These are phyloP conservation scores for Cettia cetti DNA, from an alignment of 2,113 vertebrate species.

Conservation along the genomic window DNA sequence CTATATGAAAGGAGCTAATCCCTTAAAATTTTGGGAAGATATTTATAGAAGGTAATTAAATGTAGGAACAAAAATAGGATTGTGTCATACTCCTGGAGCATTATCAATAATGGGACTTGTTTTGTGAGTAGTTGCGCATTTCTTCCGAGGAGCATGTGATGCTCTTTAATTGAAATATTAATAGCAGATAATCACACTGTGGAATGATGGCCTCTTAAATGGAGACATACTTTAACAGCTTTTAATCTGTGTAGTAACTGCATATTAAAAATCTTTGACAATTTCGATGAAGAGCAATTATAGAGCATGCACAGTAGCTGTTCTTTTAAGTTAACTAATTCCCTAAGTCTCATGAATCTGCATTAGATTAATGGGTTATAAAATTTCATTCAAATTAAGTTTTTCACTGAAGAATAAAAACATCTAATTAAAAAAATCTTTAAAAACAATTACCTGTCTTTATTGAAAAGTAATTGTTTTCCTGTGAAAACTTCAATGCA, in stretches of 20 bases:
- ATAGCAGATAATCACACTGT: conserved; percentile 23
- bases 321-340: conserved; percentile 11
- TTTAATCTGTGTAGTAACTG: conserved; percentile 29
- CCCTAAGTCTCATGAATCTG: background rate
- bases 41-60: background rate
- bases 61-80: background rate
- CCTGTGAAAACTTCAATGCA: background rate
- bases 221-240: background rate
- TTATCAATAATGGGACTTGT: background rate
- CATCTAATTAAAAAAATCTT: background rate
- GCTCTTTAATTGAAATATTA: conserved; percentile 27
- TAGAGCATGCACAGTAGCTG: background rate
- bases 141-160: background rate
- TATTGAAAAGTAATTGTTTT: background rate
- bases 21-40: background rate
- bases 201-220: background rate
- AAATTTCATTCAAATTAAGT: background rate
- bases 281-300: conserved; percentile 26
- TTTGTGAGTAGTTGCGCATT: background rate
- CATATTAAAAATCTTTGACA: conserved; percentile 27
- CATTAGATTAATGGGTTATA: background rate
- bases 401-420: background rate
- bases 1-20: background rate
- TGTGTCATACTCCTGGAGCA: background rate
- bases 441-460: background rate